phyloP scores from a whole-genome alignment of 2,888 invertebrate species.

The Drosophila anomelani region DNA sequence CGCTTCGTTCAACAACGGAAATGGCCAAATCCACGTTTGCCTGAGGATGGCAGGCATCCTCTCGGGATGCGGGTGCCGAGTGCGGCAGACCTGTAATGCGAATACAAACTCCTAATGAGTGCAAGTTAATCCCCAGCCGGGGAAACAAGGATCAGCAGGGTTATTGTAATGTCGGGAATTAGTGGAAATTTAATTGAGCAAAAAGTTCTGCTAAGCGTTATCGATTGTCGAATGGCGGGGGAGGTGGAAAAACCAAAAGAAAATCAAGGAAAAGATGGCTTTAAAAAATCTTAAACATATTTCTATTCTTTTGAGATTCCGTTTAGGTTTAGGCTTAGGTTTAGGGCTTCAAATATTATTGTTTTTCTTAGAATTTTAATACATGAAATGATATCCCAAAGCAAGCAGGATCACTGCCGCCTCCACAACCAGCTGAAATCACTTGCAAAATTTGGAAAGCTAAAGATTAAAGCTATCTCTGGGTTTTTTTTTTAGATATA shows the following conservation, averaged over 20 bases:
- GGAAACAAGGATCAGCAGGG: slow-evolving; percentile 8
- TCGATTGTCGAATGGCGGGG: slow-evolving; percentile 8
- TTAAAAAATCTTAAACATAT: neutral
- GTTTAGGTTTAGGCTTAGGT: too few species aligned
- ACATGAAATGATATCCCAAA: too few species aligned
- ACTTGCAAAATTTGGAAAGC: too few species aligned
- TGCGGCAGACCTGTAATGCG: slow-evolving; percentile 27
- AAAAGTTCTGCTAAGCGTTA: slow-evolving; percentile 2
- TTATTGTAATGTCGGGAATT: slow-evolving; percentile 31
- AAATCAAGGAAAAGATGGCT: neutral
- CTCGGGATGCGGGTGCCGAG: neutral
- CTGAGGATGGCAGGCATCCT: neutral
- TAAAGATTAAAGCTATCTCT: too few species aligned
- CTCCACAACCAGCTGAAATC: too few species aligned
- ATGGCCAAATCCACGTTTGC: slow-evolving; percentile 21
- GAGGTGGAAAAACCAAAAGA: neutral
- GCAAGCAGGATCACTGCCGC: too few species aligned
- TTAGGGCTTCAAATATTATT: too few species aligned
- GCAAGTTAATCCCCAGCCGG: slow-evolving; percentile 42
- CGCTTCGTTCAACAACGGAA: slow-evolving; percentile 48
- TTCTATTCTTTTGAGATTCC: neutral
- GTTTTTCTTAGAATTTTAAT: too few species aligned
- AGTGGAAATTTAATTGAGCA: slow-evolving; percentile 29
- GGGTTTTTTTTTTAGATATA: too few species aligned
- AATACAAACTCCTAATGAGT: slow-evolving; percentile 60